These are phyloP conservation scores for Eumerus sabulonum DNA, from an alignment of 2,888 invertebrate species.

Conservation along the genomic window DNA sequence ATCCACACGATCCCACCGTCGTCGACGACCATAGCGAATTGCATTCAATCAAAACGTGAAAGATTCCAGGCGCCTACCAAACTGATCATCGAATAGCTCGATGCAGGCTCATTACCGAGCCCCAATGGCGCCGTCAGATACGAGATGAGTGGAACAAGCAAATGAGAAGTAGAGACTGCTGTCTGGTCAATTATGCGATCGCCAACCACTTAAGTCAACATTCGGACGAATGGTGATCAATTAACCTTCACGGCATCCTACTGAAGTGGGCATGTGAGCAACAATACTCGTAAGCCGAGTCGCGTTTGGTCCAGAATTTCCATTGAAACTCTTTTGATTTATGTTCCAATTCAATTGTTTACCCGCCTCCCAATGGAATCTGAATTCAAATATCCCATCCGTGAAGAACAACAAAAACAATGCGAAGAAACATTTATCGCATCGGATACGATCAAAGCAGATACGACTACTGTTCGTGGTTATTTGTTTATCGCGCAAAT, in stretches of 20 bases:
- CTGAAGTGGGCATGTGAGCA: too few species aligned
- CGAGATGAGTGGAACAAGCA: not conserved
- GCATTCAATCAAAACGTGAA: constrained; percentile 45
- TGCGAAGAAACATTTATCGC: too few species aligned
- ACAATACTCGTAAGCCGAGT: too few species aligned
- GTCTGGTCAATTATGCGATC: constrained; percentile 32
- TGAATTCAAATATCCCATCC: too few species aligned
- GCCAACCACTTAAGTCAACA: constrained; percentile 23
- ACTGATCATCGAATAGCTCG: constrained; percentile 23
- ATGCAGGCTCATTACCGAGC: constrained; percentile 30
- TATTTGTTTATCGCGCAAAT: too few species aligned
- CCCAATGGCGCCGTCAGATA: constrained; percentile 22
- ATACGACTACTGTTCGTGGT: too few species aligned
- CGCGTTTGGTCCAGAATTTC: too few species aligned
- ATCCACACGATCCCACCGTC: constrained; percentile 2
- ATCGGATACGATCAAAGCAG: too few species aligned
- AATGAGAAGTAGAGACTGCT: not conserved
- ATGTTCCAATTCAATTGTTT: too few species aligned
- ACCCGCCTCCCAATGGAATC: too few species aligned
- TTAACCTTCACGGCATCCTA: not conserved
- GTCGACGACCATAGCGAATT: constrained; percentile 25
- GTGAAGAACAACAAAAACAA: too few species aligned
- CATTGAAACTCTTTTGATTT: too few species aligned
- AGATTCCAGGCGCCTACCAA: constrained; percentile 40
- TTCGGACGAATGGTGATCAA: not conserved